Evolutionary conservation across 2,888 invertebrate genomes (phyloP), one percentile per base, ranked within the genome.

Genomic region (Sturmia bella): DNA sequence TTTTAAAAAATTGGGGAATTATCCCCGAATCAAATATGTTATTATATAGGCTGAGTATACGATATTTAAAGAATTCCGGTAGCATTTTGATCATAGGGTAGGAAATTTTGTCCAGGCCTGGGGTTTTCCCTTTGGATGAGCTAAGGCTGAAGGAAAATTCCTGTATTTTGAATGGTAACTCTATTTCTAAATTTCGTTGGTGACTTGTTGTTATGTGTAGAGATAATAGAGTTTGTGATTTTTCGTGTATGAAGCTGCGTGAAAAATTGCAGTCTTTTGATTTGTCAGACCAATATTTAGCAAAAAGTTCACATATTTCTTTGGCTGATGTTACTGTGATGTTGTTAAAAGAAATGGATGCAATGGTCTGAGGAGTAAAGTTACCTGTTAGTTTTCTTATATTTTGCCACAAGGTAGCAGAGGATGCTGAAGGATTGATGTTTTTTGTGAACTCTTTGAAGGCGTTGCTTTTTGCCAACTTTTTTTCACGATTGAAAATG

Each of bases 41-140:
- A 11, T 66, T 66, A 27, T 50, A 64, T 15, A 64, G 2, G 4
- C 24, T 52, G 37, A 52, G 15, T 6, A 66, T 19, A 1, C 69
- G 56, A 1, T 13, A 1, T 69, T 57, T 57, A n/a, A 56, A 56
- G 6, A 3, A 3, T 0, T 50, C 1, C 2, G 69, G 48, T 1
- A 21, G 0, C 11, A 48, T 13, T 11, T 15, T 15, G 0, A 57
- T 48, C 48, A 70, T 59, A 9, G 69, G 39, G 12, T 59, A 59
- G 1, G 70, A 39, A 15, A 70, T 70, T 70, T 57, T 70, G 21
- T 59, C 70, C 0, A 39, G 13, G 0, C 70, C 59, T 4, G 59
- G 70, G 4, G 59, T 59, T 50, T 59, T 70, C 6, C 39, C 50
- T 12, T 39, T 45, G 7, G 48, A 57, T 0, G 57, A 45, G 2